phyloP scores from a whole-genome alignment of 2,888 invertebrate genomes.

The Sinohyriopsis cumingii region DNA sequence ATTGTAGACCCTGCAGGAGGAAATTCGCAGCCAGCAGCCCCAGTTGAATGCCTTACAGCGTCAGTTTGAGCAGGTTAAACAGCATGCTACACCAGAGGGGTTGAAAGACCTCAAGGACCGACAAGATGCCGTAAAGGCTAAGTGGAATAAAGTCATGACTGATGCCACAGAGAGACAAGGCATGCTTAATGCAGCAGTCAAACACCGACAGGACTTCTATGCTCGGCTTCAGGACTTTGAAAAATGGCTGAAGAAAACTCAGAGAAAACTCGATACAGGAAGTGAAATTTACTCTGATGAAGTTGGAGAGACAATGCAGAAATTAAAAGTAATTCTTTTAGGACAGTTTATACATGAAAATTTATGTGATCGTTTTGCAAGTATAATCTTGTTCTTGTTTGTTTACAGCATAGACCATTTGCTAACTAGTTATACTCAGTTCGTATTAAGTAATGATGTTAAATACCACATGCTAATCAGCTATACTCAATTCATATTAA shows the following conservation, averaged over 20 bases:
- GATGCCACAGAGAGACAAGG: constrained; percentile 81
- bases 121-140: constrained; percentile 86
- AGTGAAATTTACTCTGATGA: constrained; percentile 87
- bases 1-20: constrained; percentile 62
- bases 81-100: constrained; percentile 60
- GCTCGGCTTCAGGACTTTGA: constrained; percentile 83
- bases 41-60: constrained; percentile 55
- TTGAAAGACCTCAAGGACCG: constrained; percentile 75
- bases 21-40: constrained; percentile 59
- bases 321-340: constrained; percentile 78
- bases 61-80: constrained; percentile 59
- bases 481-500: too few species aligned
- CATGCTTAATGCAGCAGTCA: constrained; percentile 54
- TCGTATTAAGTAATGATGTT: neutral
- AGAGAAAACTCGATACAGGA: constrained; percentile 77
- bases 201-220: constrained; percentile 79
- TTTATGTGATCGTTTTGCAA: too few species aligned
- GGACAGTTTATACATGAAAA: neutral
- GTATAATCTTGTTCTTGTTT: too few species aligned
- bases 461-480: too few species aligned
- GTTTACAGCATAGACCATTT: too few species aligned
- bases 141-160: constrained; percentile 82
- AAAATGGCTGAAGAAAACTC: constrained; percentile 79
- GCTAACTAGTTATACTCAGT: too few species aligned
- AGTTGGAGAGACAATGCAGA: constrained; percentile 82